phyloP scores from a whole-genome alignment of 2,888 invertebrate species.

The Anthophora plumipes region DNA sequence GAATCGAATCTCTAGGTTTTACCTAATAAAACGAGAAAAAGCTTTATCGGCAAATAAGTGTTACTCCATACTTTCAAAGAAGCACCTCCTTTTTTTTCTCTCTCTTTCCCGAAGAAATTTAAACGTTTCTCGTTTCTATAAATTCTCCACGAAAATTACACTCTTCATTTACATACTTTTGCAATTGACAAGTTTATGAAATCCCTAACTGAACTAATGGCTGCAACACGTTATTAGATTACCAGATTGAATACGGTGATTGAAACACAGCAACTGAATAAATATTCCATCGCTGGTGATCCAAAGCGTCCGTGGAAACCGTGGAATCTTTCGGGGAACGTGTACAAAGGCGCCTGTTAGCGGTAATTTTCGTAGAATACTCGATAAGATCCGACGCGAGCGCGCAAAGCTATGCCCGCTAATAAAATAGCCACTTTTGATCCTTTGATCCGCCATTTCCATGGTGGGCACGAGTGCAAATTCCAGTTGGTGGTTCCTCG shows the following conservation, averaged over 20 bases:
- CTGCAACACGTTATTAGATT: background rate
- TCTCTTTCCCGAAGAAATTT: background rate
- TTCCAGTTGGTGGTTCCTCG: conserved; percentile 44
- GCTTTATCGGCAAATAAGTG: background rate
- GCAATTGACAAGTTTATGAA: too few species aligned
- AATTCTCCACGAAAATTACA: too few species aligned
- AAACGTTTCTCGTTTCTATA: too few species aligned
- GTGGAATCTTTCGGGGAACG: conserved; percentile 37
- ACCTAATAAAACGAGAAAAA: too few species aligned
- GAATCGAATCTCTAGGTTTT: background rate
- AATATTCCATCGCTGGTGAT: background rate
- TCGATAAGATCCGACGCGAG: conserved; percentile 38
- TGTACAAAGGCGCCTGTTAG: conserved; percentile 24
- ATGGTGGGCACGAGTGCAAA: conserved; percentile 45
- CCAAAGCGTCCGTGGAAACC: background rate
- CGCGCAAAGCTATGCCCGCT: conserved; percentile 34
- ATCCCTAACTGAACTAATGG: too few species aligned
- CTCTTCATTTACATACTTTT: too few species aligned
- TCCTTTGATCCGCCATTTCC: conserved; percentile 51
- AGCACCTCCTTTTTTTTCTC: background rate
- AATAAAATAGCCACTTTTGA: conserved; percentile 61
- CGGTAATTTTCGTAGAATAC: conserved; percentile 45
- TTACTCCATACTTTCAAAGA: background rate
- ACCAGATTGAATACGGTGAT: background rate
- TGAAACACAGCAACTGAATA: background rate